These are phyloP conservation scores for Leptobrachium leishanense DNA, from an alignment of 2,113 vertebrate genomes.

Conservation along the genomic window DNA sequence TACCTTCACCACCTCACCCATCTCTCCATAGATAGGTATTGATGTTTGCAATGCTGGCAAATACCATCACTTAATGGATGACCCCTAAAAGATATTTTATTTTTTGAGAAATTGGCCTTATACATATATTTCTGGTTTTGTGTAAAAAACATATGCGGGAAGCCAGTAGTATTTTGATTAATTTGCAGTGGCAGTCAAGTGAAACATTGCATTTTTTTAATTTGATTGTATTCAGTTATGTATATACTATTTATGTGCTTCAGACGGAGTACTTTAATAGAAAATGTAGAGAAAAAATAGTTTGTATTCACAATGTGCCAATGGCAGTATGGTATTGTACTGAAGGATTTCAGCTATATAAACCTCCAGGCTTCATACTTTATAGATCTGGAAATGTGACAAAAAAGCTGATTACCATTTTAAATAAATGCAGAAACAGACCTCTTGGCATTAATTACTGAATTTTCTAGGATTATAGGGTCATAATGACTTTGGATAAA, in stretches of 20 bases:
- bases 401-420: conserved; percentile 1
- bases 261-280: neutral
- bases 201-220: neutral
- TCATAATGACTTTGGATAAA: too few relatives aligned
- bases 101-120: neutral
- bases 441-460: neutral
- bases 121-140: neutral
- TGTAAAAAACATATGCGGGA: neutral
- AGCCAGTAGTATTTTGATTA: neutral
- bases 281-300: neutral
- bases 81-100: neutral
- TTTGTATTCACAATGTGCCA: neutral
- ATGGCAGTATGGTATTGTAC: neutral
- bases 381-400: neutral
- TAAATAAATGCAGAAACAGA: neutral
- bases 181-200: neutral
- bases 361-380: neutral
- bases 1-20: too few relatives aligned
- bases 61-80: neutral
- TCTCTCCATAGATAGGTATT: too few relatives aligned
- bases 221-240: neutral
- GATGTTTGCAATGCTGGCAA: too few relatives aligned
- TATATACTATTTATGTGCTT: neutral
- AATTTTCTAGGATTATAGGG: neutral
- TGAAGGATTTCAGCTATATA: neutral